Base-by-base conservation (phyloP, 2,113 vertebrate species). In the Ancistrus triradiatus region DNA sequence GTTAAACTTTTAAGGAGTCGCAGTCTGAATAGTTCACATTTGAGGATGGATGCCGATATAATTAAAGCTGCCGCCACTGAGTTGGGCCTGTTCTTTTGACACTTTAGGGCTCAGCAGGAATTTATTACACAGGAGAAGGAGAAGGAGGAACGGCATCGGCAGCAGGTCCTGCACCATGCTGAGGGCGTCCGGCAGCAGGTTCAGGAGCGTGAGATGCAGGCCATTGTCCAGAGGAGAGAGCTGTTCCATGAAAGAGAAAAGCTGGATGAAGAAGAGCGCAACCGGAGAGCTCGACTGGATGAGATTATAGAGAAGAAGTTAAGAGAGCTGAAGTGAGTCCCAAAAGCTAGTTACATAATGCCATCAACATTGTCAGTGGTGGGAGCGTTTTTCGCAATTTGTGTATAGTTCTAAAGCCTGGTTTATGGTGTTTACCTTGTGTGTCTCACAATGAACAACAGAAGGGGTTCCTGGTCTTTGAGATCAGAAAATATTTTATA, bases 261-360 rank as follows among this genome's bases (percentile, higher is more conserved):
- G n/a, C 80, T 89, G 71, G 63, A 77, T 0, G 87, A 92, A 19
- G 90, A 89, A 62, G 87, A 82, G 0, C 81, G 49, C 1, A 83
- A 67, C 52, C 87, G 86, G 14, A 81, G 78, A 0, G 58, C 82
- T 22, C 85, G 80, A 44, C 84, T 97, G 0, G 31, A 82, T 0
- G 84, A 85, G 13, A 78, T 93, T 71, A 94, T 91, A 77, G 77
- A 78, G 61, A 90, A 87, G 69, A 95, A 93, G 74, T 69, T 97
- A 0, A 80, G 78, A 31, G 92, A 95, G 70, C 86, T 96, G 35
- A 91, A 84, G 94, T 95, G 53, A 69, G 52, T 64, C 6, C 2
- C 3, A 3, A 25, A 3, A 8, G 3, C 5, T 31, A 4, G 27
- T 4, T 31, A 4, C 7, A 31, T 31, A 31, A 31, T 7, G 7